These are phyloP conservation scores for Phainopepla nitens DNA, from an alignment of 2,113 vertebrate genomes.

Conservation along the genomic window DNA sequence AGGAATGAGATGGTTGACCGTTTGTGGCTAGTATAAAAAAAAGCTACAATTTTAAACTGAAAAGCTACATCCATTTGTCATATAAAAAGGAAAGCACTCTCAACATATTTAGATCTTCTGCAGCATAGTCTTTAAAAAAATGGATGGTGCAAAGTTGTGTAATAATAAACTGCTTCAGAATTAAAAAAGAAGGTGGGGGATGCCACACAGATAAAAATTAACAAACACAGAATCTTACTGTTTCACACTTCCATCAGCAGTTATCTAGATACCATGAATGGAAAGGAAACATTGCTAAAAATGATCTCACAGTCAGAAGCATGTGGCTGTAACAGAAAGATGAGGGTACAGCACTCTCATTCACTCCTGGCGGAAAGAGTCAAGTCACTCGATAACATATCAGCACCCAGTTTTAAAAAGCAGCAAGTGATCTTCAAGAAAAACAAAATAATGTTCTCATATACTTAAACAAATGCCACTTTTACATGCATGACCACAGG, in stretches of 20 bases:
- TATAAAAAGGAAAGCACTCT: background rate
- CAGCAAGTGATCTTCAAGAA: background rate
- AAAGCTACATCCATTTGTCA: background rate
- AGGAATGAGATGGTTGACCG: background rate
- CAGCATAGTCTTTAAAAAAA: background rate
- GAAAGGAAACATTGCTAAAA: constrained; percentile 40
- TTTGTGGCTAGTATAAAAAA: background rate
- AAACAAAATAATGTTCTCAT: background rate
- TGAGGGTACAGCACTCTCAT: background rate
- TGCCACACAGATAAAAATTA: background rate
- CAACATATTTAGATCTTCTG: background rate
- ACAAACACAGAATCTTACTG: constrained; percentile 11
- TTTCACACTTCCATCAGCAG: constrained; percentile 19
- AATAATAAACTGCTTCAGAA: background rate
- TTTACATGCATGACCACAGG: background rate
- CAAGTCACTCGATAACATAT: background rate
- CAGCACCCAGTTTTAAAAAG: background rate
- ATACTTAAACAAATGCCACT: background rate
- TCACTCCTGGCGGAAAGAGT: background rate
- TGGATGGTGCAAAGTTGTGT: background rate
- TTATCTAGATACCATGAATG: constrained; percentile 16
- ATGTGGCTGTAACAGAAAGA: constrained; percentile 3
- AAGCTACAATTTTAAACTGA: background rate
- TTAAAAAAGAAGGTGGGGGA: background rate
- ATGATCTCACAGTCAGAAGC: constrained; percentile 1